phyloP scores from a whole-genome alignment of 2,888 invertebrate species.

The Altica lythri region DNA sequence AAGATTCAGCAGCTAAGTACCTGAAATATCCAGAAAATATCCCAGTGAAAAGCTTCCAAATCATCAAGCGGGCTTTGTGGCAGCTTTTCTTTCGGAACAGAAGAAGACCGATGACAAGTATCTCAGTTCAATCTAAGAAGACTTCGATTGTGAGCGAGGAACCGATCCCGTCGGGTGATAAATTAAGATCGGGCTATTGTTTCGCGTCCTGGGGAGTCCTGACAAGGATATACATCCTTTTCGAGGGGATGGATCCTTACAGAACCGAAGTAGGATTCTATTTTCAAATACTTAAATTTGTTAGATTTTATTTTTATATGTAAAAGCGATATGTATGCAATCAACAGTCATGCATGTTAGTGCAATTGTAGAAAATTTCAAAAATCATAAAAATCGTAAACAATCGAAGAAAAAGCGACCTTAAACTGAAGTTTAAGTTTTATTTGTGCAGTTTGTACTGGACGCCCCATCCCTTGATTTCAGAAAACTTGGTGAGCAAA shows the following conservation, averaged over 20 bases:
- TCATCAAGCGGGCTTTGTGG: constrained; percentile 32
- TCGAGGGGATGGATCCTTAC: neutral
- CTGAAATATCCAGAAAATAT: constrained; percentile 37
- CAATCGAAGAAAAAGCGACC: too few relatives aligned
- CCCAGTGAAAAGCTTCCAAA: constrained; percentile 29
- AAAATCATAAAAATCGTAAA: too few relatives aligned
- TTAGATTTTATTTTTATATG: neutral
- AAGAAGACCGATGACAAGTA: constrained; percentile 54
- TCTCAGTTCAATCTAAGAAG: constrained; percentile 54
- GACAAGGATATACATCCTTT: constrained; percentile 51
- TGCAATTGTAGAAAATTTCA: too few relatives aligned
- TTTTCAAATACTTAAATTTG: neutral
- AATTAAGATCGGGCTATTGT: constrained; percentile 56
- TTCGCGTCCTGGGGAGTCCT: constrained; percentile 53
- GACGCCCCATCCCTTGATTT: too few relatives aligned
- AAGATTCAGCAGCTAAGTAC: constrained; percentile 42
- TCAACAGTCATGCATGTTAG: too few relatives aligned
- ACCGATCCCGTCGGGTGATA: constrained; percentile 57
- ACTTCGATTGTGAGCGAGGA: constrained; percentile 55
- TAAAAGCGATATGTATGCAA: too few relatives aligned
- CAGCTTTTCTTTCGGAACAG: constrained; percentile 36
- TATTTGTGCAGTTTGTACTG: too few relatives aligned
- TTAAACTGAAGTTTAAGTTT: too few relatives aligned
- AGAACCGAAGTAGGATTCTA: constrained; percentile 1
- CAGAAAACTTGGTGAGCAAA: too few relatives aligned